These are phyloP conservation scores for Cephus nigrinus DNA, from an alignment of 2,888 invertebrate genomes.

Conservation along the genomic window DNA sequence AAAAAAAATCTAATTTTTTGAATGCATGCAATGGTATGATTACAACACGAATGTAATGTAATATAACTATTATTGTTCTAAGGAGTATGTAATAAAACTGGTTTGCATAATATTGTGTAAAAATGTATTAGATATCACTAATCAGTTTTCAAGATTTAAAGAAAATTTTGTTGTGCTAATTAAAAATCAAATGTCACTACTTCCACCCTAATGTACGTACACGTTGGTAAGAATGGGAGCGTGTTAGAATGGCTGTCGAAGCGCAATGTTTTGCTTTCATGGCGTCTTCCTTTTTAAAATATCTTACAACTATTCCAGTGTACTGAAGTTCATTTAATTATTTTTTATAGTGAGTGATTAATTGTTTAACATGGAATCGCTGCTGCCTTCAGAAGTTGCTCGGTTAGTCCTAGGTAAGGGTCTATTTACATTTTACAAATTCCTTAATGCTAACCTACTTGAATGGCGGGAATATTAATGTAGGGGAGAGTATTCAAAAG, in stretches of 20 bases:
- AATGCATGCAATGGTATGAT: neutral
- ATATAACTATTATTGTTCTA: no score
- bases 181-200: neutral
- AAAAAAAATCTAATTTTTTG: neutral
- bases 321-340: neutral
- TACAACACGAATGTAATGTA: neutral
- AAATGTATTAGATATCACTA: neutral
- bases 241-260: neutral
- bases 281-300: neutral
- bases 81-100: neutral
- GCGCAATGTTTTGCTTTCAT: neutral
- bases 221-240: neutral
- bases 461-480: conserved; percentile 20
- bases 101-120: neutral
- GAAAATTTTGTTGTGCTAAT: neutral
- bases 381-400: conserved; percentile 63
- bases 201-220: neutral
- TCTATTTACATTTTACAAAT: neutral
- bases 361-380: conserved; percentile 49
- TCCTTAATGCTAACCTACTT: conserved; percentile 9
- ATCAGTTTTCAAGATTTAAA: neutral
- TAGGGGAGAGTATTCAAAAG: neutral
- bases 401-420: conserved; percentile 62
- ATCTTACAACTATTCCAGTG: neutral
- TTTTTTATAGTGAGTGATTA: neutral